Evolutionary conservation across 2,797 vertebrate genomes (phyloP).

Genomic region (Adelosebastes latens): DNA sequence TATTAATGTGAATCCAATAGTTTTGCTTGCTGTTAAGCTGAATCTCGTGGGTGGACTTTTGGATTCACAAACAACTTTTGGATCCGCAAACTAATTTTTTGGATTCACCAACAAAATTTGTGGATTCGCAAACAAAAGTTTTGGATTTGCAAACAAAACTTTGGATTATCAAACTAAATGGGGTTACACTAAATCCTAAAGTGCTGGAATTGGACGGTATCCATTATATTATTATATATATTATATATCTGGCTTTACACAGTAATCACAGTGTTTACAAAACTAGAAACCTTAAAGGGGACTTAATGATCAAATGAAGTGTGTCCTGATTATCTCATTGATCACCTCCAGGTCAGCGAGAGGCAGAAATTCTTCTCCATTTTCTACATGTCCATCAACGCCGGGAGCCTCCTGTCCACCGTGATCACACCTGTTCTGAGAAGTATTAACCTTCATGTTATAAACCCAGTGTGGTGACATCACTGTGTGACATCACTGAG

Average conservation of each 20-base stretch:
- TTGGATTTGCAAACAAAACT: too few species aligned
- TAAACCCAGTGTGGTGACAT: too few species aligned
- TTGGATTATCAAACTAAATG: too few species aligned
- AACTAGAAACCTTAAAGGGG: too few species aligned
- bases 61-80: too few species aligned
- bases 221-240: neutral
- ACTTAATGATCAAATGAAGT: neutral
- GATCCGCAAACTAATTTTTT: too few species aligned
- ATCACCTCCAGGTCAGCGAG: conserved; percentile 82
- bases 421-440: conserved; percentile 93
- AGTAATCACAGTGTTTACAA: neutral
- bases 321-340: neutral
- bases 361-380: conserved; percentile 97
- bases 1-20: neutral
- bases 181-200: too few species aligned
- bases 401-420: conserved; percentile 94
- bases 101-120: too few species aligned
- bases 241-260: too few species aligned
- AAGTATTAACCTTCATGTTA: conserved; percentile 74
- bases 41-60: neutral
- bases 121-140: too few species aligned
- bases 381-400: conserved; percentile 98
- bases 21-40: neutral
- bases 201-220: neutral
- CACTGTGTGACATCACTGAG: too few species aligned